A percentile compares a stretch with the other conserved stretches of the same genome.
Evolutionary conservation across 2,113 vertebrate species (phyloP).

Genomic region (Otolemur garnettii): DNA sequence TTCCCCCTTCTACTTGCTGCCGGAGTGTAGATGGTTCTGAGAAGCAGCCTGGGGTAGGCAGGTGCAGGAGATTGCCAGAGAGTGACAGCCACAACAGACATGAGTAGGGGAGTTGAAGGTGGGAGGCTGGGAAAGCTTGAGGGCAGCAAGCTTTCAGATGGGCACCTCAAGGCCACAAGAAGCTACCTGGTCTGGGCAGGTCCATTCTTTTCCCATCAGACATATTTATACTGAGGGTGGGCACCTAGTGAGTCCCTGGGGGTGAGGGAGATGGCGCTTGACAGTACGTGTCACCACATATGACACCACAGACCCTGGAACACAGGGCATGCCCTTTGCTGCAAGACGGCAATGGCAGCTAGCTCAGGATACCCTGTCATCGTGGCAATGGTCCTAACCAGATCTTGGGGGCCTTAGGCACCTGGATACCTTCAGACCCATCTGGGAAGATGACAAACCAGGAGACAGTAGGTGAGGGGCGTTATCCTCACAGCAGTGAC

Average conservation of each 20-base stretch:
- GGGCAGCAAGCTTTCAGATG: background rate
- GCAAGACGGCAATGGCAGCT: background rate
- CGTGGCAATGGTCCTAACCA: background rate
- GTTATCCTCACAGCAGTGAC: background rate
- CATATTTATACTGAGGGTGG: accelerated
- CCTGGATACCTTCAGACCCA: background rate
- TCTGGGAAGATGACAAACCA: background rate
- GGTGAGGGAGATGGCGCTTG: background rate
- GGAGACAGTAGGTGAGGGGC: background rate
- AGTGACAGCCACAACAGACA: background rate
- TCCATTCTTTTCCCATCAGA: background rate
- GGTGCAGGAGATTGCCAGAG: accelerated
- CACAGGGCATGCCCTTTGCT: background rate
- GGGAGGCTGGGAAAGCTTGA: background rate
- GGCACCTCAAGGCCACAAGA: background rate
- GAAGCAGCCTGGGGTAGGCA: background rate
- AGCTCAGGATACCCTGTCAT: constrained; percentile 17
- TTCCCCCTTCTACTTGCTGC: background rate
- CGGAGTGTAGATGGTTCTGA: background rate
- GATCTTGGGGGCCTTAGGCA: background rate
- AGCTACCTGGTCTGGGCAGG: background rate
- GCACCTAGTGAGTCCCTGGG: background rate
- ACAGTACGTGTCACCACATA: background rate
- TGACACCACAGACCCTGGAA: background rate
- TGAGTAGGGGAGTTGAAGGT: background rate